Evolutionary conservation across 2,888 invertebrate genomes (phyloP), one percentile per base, ranked within the genome.

Genomic region (Pseudococcus jackbeardsleyi): DNA sequence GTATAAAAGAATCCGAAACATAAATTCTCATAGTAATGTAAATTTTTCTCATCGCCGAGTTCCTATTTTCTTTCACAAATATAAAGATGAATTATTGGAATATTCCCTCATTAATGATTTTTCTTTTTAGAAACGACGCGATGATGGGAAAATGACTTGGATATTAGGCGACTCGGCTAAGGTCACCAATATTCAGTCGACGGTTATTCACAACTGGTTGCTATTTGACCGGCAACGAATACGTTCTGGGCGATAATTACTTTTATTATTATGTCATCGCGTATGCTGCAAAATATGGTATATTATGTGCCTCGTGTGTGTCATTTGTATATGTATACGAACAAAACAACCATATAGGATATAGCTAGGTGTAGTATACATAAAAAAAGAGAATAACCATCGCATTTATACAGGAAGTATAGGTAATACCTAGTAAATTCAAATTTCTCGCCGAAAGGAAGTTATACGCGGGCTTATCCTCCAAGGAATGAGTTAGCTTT

Each of bases 221-320:
- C 39, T 77, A 77, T 33, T 77, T 77, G 77, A 77, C 33, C 77
- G 77, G 77, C 77, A 77, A 39, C 15, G 77, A 77, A 77, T 77
- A 77, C 64, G 22, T 64, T 19, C 17, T 39, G 39, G 77, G 77
- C 17, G 77, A 77, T 77, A 77, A 77, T 77, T 77, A 77, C 33
- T 33, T 33, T 33, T 33, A 33, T 22, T 26, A 39, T 77, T 77
- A 77, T 39, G 39, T 39, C 26, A 77, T 39, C 50, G 17, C 0
- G 5, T 15, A 17, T 50, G 9, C 39, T 39, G 39, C 26, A 77
- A 39, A 77, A 22, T 39, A 77, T 33, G 26, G 26, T 22, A 59
- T 5, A 22, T 33, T 33, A 33, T 33, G 19, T 64, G 19, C 64
- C 19, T 64, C 8, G 17, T 50, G 26, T 15, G 50, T 46, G 17